Conservation (phyloP, 53 echinoderm and acorn worm species). For the Holothuria leucospilota region DNA sequence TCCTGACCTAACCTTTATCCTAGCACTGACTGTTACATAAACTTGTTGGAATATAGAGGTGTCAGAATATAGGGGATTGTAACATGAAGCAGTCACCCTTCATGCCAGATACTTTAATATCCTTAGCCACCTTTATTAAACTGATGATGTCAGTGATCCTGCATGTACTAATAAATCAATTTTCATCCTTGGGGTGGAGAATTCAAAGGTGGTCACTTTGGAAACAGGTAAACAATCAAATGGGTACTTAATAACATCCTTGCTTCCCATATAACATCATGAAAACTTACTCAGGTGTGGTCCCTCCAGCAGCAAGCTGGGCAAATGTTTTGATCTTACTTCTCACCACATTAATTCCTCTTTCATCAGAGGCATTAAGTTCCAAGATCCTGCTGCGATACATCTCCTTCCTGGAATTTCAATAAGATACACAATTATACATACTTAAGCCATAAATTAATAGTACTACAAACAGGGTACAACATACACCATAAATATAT, state of each 20-base stretch:
- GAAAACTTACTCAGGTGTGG: constrained; percentile 83
- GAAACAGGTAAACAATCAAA: neutral
- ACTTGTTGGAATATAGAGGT: no score
- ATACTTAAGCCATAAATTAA: neutral
- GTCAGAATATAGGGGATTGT: no score
- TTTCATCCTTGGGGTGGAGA: neutral
- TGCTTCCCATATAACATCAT: neutral
- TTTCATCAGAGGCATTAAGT: constrained; percentile 94
- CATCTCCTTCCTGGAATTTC: constrained; percentile 69
- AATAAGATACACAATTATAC: neutral
- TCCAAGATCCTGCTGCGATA: constrained; percentile 84
- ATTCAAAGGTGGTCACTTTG: neutral
- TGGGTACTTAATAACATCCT: neutral
- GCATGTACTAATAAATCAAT: neutral
- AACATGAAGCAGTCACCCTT: no score
- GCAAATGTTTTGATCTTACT: constrained; percentile 94
- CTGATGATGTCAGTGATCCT: no score
- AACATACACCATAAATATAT: no score
- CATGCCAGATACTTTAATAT: no score
- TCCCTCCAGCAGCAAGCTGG: constrained; percentile 79
- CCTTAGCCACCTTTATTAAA: no score
- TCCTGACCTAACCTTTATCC: no score
- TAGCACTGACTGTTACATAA: no score
- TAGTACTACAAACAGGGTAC: no score
- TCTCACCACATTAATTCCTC: constrained; percentile 89